These are phyloP conservation scores for Cataglyphis rosenhaueri DNA, from an alignment of 2,888 invertebrate species.

Conservation along the genomic window DNA sequence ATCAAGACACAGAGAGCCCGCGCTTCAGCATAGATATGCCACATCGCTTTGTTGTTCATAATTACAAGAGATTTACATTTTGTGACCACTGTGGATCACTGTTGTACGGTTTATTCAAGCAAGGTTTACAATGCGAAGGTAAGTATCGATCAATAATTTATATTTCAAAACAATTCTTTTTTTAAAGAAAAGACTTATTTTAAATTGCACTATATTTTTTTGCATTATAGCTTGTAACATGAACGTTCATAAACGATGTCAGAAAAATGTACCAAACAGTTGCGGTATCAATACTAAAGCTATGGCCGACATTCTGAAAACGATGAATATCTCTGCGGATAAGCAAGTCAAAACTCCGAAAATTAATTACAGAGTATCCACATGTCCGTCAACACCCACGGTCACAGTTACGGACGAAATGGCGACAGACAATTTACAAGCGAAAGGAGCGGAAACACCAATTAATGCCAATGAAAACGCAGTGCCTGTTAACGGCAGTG, in stretches of 20 bases:
- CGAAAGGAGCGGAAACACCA: constrained; percentile 50
- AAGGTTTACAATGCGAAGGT: constrained; percentile 98
- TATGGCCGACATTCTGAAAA: constrained; percentile 97
- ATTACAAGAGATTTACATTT: constrained; percentile 98
- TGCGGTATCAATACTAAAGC: constrained; percentile 99
- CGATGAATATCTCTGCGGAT: constrained; percentile 96
- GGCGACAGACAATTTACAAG: constrained; percentile 57
- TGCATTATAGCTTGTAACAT: constrained; percentile 92
- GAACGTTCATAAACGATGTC: constrained; percentile 99
- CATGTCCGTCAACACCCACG: constrained; percentile 70
- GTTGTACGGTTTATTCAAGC: constrained; percentile 97
- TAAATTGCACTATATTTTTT: constrained; percentile 40
- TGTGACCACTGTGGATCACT: constrained; percentile 99
- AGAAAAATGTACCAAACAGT: constrained; percentile 99
- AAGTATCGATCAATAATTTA: constrained; percentile 59
- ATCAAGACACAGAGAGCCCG: constrained; percentile 89
- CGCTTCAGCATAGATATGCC: constrained; percentile 99
- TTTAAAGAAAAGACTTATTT: not conserved
- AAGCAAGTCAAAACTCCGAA: constrained; percentile 88
- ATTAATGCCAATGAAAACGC: constrained; percentile 64
- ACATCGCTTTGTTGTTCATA: constrained; percentile 98
- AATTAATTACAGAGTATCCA: constrained; percentile 78
- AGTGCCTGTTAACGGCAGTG: constrained; percentile 67
- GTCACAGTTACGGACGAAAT: constrained; percentile 57
- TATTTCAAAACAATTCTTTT: not conserved